Evolutionary conservation across 1,140 invertebrate species (phyloP), one percentile per base, ranked within the genome.

Genomic region (Drosophila leontia): DNA sequence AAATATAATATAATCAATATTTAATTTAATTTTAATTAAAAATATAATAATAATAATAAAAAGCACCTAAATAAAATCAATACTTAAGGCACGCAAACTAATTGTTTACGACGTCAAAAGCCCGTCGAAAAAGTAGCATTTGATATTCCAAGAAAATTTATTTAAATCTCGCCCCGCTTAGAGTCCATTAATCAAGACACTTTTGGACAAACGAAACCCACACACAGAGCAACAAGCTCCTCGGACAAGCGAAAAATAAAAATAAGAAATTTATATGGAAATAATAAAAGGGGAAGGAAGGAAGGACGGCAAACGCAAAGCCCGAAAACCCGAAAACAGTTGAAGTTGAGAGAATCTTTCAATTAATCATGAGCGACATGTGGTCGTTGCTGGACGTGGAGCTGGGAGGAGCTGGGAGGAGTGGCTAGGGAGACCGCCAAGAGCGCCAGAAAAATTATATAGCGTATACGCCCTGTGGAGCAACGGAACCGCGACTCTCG

Each of bases 311-410:
- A 72, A 76, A 69, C 58, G 69, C 34, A 61, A 72, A 86, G 23
- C 23, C 23, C 23, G 23, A 23, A 23, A 29, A 70, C 69, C 61
- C 63, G 58, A 78, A 71, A 78, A 60, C 75, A 78, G 75, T 78
- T 70, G 75, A 78, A 86, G 80, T 88, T 83, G 77, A 68, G 84
- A 65, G 62, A 90, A 90, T 75, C 80, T 81, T 81, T 88, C 78
- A 88, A 88, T 88, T 90, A 88, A 88, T 88, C 84, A 88, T 78
- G 75, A 90, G 85, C 84, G 84, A 88, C 84, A 88, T 88, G 84
- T 90, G 84, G 84, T 84, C 84, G 62, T 72, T 62, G 64, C 44
- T 41, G 72, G 17, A 44, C 47, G 62, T 45, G 47, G n/a, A 51
- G 26, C 45, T 7, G 48, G 6, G 12, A 41, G 34, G 47, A 45